These are phyloP conservation scores for Galago senegalensis DNA, from an alignment of 2,797 vertebrate genomes.

Conservation along the genomic window DNA sequence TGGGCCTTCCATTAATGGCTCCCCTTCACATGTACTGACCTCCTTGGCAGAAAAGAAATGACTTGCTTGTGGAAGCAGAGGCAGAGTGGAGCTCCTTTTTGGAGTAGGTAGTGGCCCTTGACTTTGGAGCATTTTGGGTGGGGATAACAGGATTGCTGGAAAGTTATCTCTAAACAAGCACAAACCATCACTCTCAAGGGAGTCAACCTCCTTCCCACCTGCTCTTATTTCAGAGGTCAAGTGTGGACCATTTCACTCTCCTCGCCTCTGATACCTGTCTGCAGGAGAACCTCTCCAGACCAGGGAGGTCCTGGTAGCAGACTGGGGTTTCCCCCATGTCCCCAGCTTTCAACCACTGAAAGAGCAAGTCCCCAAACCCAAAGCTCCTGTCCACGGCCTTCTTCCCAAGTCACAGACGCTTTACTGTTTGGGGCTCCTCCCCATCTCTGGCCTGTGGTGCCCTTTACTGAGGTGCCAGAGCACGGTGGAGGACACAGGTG, in stretches of 20 bases:
- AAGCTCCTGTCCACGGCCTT: background rate
- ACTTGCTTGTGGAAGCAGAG: background rate
- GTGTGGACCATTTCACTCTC: background rate
- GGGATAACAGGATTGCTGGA: background rate
- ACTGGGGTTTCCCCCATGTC: no score
- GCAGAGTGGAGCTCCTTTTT: slow-evolving; percentile 8
- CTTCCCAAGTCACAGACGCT: background rate
- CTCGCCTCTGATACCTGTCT: background rate
- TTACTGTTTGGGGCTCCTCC: background rate
- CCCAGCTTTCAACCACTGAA: background rate
- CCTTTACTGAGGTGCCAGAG: background rate
- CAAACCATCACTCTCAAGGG: background rate
- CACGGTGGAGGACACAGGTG: background rate
- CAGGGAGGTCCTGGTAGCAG: background rate
- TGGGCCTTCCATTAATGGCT: background rate
- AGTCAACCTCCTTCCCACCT: background rate
- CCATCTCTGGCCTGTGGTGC: no score
- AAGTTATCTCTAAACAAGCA: background rate
- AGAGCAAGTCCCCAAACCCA: background rate
- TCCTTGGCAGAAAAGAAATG: background rate
- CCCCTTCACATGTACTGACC: background rate
- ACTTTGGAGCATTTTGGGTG: background rate
- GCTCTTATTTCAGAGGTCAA: background rate
- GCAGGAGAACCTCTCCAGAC: background rate
- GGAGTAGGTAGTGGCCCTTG: background rate